Percentiles rank a stretch among this genome's conserved stretches.
Conservation (phyloP, 2,797 vertebrate genomes). For the Argya squamiceps region DNA sequence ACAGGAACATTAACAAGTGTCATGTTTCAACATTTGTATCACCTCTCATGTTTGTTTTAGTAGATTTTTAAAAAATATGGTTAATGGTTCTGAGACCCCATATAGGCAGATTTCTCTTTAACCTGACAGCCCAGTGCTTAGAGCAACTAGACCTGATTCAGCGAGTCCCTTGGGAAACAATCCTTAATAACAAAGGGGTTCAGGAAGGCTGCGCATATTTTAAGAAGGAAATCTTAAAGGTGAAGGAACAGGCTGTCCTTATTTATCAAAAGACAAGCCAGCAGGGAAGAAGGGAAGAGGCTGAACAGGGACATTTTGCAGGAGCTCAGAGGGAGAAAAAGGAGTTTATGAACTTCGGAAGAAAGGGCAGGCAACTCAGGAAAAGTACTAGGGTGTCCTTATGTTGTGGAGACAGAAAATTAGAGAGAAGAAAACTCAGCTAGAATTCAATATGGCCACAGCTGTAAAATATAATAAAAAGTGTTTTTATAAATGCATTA, state of each 20-base stretch:
- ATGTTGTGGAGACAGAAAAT: background rate
- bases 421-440: background rate
- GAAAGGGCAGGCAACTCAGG: background rate
- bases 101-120: background rate
- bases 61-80: background rate
- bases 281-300: background rate
- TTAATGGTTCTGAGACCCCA: background rate
- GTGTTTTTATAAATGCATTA: background rate
- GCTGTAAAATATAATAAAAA: background rate
- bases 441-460: background rate
- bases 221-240: background rate
- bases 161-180: background rate
- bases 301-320: background rate
- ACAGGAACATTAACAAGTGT: background rate
- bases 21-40: background rate
- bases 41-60: background rate
- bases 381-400: background rate
- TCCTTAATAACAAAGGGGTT: background rate
- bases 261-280: background rate
- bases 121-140: background rate
- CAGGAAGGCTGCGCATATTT: background rate
- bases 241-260: background rate
- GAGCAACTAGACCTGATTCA: background rate
- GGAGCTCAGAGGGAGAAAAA: background rate
- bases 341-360: background rate